phyloP scores from a whole-genome alignment of 1,140 invertebrate species.

The Drosophila willistoni region DNA sequence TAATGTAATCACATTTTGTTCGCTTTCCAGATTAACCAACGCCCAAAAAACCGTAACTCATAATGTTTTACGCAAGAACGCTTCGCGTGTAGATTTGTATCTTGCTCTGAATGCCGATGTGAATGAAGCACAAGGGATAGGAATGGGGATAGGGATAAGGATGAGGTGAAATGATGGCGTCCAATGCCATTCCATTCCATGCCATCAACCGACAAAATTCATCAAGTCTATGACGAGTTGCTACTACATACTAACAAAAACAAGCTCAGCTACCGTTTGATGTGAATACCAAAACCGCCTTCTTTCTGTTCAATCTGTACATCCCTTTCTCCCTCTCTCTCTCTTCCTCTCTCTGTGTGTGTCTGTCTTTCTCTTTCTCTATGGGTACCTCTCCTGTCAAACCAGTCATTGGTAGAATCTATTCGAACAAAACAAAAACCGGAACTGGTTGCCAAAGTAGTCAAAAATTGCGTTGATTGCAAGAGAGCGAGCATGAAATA shows the following conservation, averaged over 20 bases:
- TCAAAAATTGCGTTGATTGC: slow-evolving; percentile 28
- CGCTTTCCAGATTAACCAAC: slow-evolving; percentile 32
- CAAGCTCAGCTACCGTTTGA: slow-evolving; percentile 16
- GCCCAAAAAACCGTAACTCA: slow-evolving; percentile 29
- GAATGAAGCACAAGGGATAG: background rate
- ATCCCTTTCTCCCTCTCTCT: background rate
- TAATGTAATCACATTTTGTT: slow-evolving; percentile 13
- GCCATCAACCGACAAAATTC: slow-evolving; percentile 36
- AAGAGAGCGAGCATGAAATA: slow-evolving; percentile 10
- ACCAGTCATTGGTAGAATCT: slow-evolving; percentile 2
- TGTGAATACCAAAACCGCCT: slow-evolving; percentile 11
- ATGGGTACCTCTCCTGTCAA: background rate
- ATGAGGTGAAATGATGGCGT: background rate
- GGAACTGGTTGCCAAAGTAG: slow-evolving; percentile 38
- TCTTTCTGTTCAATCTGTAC: slow-evolving; percentile 5
- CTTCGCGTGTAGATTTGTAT: slow-evolving; percentile 3
- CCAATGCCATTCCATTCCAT: background rate
- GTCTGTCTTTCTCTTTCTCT: background rate
- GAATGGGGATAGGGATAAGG: background rate
- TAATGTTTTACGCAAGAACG: slow-evolving; percentile 37
- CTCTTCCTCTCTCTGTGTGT: background rate
- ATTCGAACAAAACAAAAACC: slow-evolving; percentile 17
- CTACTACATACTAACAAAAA: slow-evolving; percentile 19
- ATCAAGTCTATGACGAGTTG: slow-evolving; percentile 27
- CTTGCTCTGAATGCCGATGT: slow-evolving; percentile 2